These are phyloP conservation scores for Leucophenga varia DNA, from an alignment of 1,140 invertebrate genomes.

Conservation along the genomic window DNA sequence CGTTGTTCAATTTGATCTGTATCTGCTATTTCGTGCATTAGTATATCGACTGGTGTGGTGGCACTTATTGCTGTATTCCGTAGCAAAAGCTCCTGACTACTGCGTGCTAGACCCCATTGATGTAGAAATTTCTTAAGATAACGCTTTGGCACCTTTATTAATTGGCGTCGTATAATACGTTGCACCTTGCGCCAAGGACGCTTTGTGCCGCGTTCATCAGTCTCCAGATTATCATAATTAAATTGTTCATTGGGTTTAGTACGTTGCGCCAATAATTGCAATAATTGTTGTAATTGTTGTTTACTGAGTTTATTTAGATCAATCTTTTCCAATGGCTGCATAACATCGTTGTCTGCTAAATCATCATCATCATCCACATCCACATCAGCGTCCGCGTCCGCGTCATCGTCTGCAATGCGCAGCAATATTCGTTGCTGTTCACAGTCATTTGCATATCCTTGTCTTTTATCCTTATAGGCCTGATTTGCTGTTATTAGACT, in stretches of 20 bases:
- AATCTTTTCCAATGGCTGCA: slow-evolving; percentile 3
- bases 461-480: too few species aligned
- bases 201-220: slow-evolving; percentile 27
- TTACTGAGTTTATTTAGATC: slow-evolving; percentile 33
- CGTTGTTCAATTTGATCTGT: too few species aligned
- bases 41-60: too few species aligned
- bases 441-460: too few species aligned
- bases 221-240: slow-evolving; percentile 1
- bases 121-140: slow-evolving; percentile 33
- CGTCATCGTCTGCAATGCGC: too few species aligned
- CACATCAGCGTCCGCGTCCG: too few species aligned
- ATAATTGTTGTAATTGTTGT: slow-evolving; percentile 20
- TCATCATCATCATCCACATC: neutral
- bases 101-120: slow-evolving; percentile 33
- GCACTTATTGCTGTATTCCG: neutral
- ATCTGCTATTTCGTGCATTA: too few species aligned
- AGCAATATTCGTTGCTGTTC: too few species aligned
- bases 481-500: too few species aligned
- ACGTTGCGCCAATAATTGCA: too few species aligned
- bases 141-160: slow-evolving; percentile 33
- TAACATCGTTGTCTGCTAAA: neutral
- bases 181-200: slow-evolving; percentile 40
- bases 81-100: neutral
- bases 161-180: slow-evolving; percentile 33
- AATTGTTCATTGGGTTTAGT: too few species aligned